Evolutionary conservation across 1,140 invertebrate species (phyloP), one percentile per base, ranked within the genome.

Genomic region (Drosophila varians): DNA sequence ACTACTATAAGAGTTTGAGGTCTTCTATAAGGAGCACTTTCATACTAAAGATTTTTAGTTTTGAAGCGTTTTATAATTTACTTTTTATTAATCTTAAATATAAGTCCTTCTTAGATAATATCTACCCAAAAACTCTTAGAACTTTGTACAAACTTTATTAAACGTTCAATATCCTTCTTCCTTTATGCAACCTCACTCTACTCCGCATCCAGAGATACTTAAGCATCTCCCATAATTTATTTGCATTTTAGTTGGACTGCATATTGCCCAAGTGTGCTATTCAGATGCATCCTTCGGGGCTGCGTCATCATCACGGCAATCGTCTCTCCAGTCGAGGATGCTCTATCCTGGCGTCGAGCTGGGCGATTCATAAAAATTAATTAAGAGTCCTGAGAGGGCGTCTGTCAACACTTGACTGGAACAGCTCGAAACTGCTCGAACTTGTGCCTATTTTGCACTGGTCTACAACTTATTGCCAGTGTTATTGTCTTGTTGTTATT

Each of bases 401-500:
- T 45, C 58, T 84, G 75, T 60, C 80, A 80, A 52, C 73, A 77
- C 82, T 86, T 87, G 82, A 74, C 73, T 72, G n/a, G n/a, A 86
- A 64, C 52, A 54, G 51, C 73, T 54, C 64, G 64, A 58, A 76
- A 61, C 54, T 21, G 21, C 21, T 21, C 21, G 28, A 43, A 53
- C 40, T 46, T 23, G 14, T 9, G 34, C 43, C 52, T 42, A 42
- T 19, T 11, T 25, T 42, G 28, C 38, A n/a, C 14, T 28, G 12
- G 54, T 71, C 28, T 57, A 64, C 68, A 73, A 87, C 66, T 74
- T 86, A 86, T 86, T 80, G 82, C 82, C 80, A 74, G 76, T 80
- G 82, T 87, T 80, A 86, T 86, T 74, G 80, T 74, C 82, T 87
- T 87, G 82, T 76, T 84, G 80, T 73, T 87, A 87, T 86, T 86